These are phyloP conservation scores for Megalopta genalis DNA, from an alignment of 1,140 invertebrate species.

Conservation along the genomic window DNA sequence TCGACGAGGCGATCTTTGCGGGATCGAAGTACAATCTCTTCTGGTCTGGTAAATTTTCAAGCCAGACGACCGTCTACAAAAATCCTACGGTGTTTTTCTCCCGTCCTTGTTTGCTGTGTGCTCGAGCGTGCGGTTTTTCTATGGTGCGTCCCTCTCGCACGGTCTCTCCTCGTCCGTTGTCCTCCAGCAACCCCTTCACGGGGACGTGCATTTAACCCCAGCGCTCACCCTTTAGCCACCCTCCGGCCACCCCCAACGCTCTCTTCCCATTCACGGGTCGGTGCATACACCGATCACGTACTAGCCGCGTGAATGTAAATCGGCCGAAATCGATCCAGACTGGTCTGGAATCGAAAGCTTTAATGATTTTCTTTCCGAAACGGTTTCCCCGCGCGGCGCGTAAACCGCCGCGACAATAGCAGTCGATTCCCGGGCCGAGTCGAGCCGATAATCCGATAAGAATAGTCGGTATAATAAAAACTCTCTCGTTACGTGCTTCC, in stretches of 20 bases:
- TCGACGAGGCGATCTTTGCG: too few relatives aligned
- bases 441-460: not conserved
- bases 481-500: not conserved
- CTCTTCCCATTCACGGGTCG: conserved; percentile 59
- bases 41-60: conserved; percentile 47
- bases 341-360: conserved; percentile 13
- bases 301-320: conserved; percentile 51
- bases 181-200: conserved; percentile 60
- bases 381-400: not conserved
- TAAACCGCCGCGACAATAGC: not conserved
- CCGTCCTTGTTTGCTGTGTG: conserved; percentile 39
- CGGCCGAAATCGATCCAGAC: conserved; percentile 44
- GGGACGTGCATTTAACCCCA: conserved; percentile 58
- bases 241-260: conserved; percentile 20
- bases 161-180: conserved; percentile 48
- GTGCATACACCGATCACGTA: conserved; percentile 47
- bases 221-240: conserved; percentile 30
- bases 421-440: not conserved
- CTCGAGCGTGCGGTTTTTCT: conserved; percentile 36
- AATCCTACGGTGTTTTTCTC: conserved; percentile 44
- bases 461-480: not conserved
- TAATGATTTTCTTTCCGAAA: conserved; percentile 1
- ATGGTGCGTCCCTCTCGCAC: conserved; percentile 43
- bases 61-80: conserved; percentile 47
- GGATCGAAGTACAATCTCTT: conserved; percentile 41